A percentile compares a stretch with the other conserved stretches of the same genome.
phyloP scores from a whole-genome alignment of 1,140 invertebrate species.

The Calephelis nemesis region DNA sequence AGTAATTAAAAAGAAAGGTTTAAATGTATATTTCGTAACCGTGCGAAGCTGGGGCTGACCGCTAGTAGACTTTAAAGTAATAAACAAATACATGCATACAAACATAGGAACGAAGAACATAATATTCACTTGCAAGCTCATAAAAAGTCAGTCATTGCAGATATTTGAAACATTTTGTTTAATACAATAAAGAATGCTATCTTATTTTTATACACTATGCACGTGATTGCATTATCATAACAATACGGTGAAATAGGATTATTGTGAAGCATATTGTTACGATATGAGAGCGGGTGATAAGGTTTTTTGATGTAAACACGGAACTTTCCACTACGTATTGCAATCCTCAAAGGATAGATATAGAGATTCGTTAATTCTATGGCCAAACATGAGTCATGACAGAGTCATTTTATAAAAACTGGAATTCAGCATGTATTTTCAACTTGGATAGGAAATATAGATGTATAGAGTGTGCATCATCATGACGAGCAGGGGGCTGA shows the following conservation, averaged over 20 bases:
- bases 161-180: background rate
- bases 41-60: too few relatives aligned
- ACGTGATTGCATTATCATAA: constrained; percentile 11
- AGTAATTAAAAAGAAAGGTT: too few relatives aligned
- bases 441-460: too few relatives aligned
- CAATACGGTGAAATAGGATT: background rate
- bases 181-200: background rate
- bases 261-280: background rate
- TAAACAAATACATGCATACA: too few relatives aligned
- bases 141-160: background rate
- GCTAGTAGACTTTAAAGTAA: too few relatives aligned
- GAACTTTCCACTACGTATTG: constrained; percentile 1
- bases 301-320: background rate
- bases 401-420: too few relatives aligned
- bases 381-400: background rate
- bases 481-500: too few relatives aligned
- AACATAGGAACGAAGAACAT: too few relatives aligned
- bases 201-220: background rate
- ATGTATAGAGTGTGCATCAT: too few relatives aligned
- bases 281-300: background rate
- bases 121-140: too few relatives aligned
- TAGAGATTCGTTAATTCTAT: background rate
- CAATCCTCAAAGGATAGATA: background rate
- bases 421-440: too few relatives aligned
- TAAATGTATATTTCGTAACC: too few relatives aligned